Evolutionary conservation across 2,113 vertebrate species (phyloP).

Genomic region (Baryphthengus martii): DNA sequence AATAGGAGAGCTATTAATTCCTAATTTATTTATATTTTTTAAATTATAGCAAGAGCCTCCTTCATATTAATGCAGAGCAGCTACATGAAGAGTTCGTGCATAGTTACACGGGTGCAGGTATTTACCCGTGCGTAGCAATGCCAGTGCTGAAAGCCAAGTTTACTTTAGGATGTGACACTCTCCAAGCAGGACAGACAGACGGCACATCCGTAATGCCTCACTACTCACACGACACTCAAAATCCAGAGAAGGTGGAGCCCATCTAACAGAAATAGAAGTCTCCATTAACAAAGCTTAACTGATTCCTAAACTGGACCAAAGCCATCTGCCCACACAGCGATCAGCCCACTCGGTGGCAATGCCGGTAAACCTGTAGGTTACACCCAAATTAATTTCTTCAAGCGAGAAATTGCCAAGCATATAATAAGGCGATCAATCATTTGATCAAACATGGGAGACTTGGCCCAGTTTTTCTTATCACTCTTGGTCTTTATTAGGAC

Average conservation of each 20-base stretch:
- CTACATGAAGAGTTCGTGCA: not conserved
- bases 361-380: slow-evolving; percentile 40
- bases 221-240: not conserved
- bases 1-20: not conserved
- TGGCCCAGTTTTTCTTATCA: not conserved
- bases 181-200: not conserved
- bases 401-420: not conserved
- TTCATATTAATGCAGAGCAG: not conserved
- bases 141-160: not conserved
- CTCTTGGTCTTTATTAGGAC: not conserved
- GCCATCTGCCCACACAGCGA: not conserved
- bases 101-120: accelerated
- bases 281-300: not conserved
- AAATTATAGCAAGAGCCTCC: not conserved
- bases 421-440: not conserved
- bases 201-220: not conserved
- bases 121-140: not conserved
- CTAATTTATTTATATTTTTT: not conserved
- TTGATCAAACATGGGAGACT: not conserved
- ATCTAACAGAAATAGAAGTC: not conserved
- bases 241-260: not conserved
- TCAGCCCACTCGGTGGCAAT: not conserved
- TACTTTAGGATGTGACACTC: not conserved
- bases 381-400: slow-evolving; percentile 11
- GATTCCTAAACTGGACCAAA: not conserved